Percentiles rank a stretch among this genome's conserved stretches.
Conservation (phyloP, 2,113 vertebrate species). For the Mesitornis unicolor region DNA sequence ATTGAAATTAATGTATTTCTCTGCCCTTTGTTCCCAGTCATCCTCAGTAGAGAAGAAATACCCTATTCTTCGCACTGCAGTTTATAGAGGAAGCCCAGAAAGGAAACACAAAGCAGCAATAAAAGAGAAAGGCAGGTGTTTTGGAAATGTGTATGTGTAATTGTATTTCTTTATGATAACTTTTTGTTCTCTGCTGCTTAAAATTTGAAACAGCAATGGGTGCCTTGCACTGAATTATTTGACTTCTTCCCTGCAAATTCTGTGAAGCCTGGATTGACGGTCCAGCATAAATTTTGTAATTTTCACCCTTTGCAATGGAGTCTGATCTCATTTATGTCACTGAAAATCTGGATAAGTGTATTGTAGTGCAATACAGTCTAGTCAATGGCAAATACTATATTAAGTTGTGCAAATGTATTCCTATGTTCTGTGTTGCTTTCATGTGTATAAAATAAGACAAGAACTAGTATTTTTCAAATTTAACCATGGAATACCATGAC, state of each 20-base stretch:
- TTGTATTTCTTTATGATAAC: neutral
- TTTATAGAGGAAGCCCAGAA: conserved; percentile 1
- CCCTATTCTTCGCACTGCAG: neutral
- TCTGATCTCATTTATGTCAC: neutral
- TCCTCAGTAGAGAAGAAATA: neutral
- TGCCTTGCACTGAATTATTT: neutral
- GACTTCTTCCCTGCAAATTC: neutral
- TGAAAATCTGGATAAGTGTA: neutral
- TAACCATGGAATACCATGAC: neutral
- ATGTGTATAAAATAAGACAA: neutral
- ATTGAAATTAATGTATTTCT: neutral
- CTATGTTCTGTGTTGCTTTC: neutral
- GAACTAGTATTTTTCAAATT: neutral
- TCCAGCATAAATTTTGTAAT: neutral
- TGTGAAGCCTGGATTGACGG: neutral
- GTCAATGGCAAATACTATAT: neutral
- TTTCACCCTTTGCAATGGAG: neutral
- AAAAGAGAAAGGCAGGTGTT: neutral
- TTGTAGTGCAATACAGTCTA: neutral
- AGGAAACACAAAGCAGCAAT: neutral
- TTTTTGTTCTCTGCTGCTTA: neutral
- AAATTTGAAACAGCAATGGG: neutral
- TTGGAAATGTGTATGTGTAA: neutral
- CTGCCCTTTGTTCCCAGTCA: neutral
- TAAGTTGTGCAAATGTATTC: neutral